Evolutionary conservation across 2,113 vertebrate genomes (phyloP).

Genomic region (Actenoides hombroni): DNA sequence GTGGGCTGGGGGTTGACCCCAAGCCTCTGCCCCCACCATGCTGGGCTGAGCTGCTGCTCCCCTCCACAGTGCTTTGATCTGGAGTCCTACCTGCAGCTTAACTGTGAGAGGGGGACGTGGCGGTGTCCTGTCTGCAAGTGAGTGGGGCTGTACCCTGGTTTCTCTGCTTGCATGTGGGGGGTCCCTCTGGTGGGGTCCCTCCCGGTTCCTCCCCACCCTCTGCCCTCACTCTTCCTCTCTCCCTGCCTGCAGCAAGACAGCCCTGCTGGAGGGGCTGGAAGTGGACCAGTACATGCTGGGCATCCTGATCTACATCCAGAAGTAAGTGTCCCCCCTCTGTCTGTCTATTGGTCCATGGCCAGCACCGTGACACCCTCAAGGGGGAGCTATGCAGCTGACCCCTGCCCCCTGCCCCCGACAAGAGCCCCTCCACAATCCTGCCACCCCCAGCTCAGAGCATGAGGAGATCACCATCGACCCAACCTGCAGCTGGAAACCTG

Average conservation of each 20-base stretch:
- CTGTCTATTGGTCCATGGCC: neutral
- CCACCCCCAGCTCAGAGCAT: slow-evolving; percentile 81
- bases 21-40: rapidly evolving
- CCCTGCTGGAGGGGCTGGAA: slow-evolving; percentile 91
- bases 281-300: slow-evolving; percentile 98
- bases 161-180: neutral
- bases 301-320: slow-evolving; percentile 94
- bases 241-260: slow-evolving; percentile 84
- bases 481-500: slow-evolving; percentile 92
- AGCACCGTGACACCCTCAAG: neutral
- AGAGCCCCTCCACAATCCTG: neutral
- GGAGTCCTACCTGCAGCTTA: slow-evolving; percentile 87
- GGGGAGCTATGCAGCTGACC: neutral
- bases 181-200: no score
- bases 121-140: slow-evolving; percentile 83
- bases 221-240: neutral
- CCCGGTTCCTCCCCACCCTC: no score
- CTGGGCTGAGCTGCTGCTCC: neutral
- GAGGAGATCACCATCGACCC: slow-evolving; percentile 98
- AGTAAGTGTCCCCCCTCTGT: slow-evolving; percentile 72
- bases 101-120: slow-evolving; percentile 85
- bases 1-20: no score
- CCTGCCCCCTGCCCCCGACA: rapidly evolving
- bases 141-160: neutral
- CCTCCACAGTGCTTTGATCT: slow-evolving; percentile 84